These are phyloP conservation scores for Sminthurinus signatus DNA, from an alignment of 1,140 invertebrate species.

Conservation along the genomic window DNA sequence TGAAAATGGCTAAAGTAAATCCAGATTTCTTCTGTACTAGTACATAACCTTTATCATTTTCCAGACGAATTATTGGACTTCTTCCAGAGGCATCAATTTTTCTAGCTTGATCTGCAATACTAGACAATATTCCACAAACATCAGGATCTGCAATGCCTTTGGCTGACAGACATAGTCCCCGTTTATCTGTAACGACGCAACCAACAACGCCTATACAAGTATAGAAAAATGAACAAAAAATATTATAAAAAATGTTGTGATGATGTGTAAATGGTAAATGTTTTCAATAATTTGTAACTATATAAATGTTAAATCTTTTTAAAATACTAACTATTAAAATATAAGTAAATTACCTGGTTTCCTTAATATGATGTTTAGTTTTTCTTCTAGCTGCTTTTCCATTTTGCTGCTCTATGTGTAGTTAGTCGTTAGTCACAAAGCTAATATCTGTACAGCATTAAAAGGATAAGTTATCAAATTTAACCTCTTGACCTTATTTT, in stretches of 20 bases:
- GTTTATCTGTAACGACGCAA: background rate
- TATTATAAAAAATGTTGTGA: too few species aligned
- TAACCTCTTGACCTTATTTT: too few species aligned
- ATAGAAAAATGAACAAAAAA: too few species aligned
- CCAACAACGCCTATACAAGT: slow-evolving; percentile 7
- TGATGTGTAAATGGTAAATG: too few species aligned
- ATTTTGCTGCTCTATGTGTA: too few species aligned
- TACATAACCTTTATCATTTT: background rate
- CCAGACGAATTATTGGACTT: slow-evolving; percentile 2
- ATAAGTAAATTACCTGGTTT: background rate
- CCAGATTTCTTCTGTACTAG: slow-evolving; percentile 4
- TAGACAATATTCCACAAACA: background rate
- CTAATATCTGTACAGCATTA: too few species aligned
- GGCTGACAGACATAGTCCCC: background rate
- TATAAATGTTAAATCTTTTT: background rate
- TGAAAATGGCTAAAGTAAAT: slow-evolving; percentile 6
- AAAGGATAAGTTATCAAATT: too few species aligned
- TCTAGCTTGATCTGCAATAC: background rate
- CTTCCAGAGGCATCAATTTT: background rate
- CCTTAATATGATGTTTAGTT: background rate
- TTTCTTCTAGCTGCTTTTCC: background rate
- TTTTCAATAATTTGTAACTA: background rate
- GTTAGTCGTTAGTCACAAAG: too few species aligned
- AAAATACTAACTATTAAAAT: background rate
- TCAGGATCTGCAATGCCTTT: slow-evolving; percentile 1